Percentiles rank a stretch among this genome's conserved stretches.
Evolutionary conservation across 2,113 vertebrate species (phyloP).

Genomic region (Cygnus buccinator): DNA sequence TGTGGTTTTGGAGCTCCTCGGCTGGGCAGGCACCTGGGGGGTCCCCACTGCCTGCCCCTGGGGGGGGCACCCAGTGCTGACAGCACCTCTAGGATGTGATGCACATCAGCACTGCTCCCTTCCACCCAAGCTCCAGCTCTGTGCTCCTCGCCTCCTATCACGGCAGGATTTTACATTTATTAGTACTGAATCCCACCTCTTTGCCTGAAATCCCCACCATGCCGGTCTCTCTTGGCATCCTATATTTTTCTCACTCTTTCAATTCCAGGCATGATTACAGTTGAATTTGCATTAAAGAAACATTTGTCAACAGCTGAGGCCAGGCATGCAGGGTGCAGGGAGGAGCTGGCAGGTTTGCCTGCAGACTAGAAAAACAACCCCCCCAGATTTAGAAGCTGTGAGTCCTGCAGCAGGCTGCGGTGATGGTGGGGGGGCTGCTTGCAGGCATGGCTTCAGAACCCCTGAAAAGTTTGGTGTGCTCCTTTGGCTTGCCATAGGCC

Average conservation of each 20-base stretch:
- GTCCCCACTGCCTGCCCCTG: not conserved
- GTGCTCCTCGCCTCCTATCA: not conserved
- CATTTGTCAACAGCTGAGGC: not conserved
- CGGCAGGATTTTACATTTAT: not conserved
- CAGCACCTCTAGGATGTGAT: fast-evolving
- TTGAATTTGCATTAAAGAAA: constrained; percentile 10
- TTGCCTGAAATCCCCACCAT: not conserved
- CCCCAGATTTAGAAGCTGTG: not conserved
- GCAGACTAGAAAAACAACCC: not conserved
- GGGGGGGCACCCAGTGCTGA: fast-evolving
- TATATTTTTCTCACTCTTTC: not conserved
- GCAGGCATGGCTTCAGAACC: not conserved
- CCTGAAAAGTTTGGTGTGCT: not conserved
- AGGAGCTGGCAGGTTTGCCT: not conserved
- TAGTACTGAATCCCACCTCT: not conserved
- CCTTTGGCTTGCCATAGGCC: not conserved
- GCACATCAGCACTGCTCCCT: not conserved
- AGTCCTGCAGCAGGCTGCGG: not conserved
- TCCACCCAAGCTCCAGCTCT: not conserved
- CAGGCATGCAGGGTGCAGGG: not conserved
- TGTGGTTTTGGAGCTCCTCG: not conserved
- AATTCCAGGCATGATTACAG: not conserved
- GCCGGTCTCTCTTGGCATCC: not conserved
- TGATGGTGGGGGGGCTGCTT: not conserved
- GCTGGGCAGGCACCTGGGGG: fast-evolving